Evolutionary conservation across 2,797 vertebrate species (phyloP).

Genomic region (Bryconaethiops microstoma): DNA sequence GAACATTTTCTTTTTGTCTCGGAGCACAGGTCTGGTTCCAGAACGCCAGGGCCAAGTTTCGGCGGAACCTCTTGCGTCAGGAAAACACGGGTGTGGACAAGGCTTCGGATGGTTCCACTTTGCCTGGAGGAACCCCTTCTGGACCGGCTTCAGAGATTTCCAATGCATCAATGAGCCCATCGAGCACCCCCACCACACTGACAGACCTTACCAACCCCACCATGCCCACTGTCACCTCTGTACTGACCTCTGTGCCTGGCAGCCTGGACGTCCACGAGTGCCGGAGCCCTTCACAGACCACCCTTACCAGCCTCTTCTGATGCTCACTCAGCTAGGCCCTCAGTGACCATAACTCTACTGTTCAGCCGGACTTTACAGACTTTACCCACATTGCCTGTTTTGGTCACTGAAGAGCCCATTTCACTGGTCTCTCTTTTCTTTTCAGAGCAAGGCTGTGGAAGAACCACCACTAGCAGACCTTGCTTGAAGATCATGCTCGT

Average conservation of each 20-base stretch:
- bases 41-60: slow-evolving; percentile 97
- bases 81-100: slow-evolving; percentile 97
- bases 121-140: slow-evolving; percentile 93
- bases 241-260: slow-evolving; percentile 91
- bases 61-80: slow-evolving; percentile 96
- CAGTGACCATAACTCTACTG: slow-evolving; percentile 60
- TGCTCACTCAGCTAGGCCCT: slow-evolving; percentile 64
- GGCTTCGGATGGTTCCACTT: slow-evolving; percentile 87
- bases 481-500: slow-evolving; percentile 1
- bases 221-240: slow-evolving; percentile 97
- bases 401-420: neutral
- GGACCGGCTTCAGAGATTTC: slow-evolving; percentile 96
- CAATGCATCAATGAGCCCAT: slow-evolving; percentile 98
- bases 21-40: slow-evolving; percentile 95
- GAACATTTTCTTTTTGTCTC: slow-evolving; percentile 58
- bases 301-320: slow-evolving; percentile 99
- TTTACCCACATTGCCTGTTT: slow-evolving; percentile 70
- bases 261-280: slow-evolving; percentile 94
- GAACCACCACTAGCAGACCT: neutral
- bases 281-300: slow-evolving; percentile 96
- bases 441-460: slow-evolving; percentile 1
- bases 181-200: slow-evolving; percentile 95
- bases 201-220: slow-evolving; percentile 98
- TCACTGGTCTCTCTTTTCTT: neutral
- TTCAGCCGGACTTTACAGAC: slow-evolving; percentile 41